Conservation (phyloP, 2,113 vertebrate genomes). For the Oostethus manadensis region DNA sequence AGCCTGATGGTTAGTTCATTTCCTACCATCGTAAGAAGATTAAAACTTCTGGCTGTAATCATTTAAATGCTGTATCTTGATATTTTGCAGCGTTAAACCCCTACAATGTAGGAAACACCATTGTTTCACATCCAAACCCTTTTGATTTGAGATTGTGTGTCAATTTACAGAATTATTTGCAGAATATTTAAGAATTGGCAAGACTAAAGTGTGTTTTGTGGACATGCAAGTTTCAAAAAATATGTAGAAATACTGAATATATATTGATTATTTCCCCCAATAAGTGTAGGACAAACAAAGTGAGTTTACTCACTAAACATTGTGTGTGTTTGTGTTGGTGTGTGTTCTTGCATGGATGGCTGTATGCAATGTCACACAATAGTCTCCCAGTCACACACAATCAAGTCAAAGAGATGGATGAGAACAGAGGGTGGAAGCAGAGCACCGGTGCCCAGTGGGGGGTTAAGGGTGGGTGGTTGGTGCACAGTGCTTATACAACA, state of each 20-base stretch:
- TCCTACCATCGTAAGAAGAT: constrained; percentile 13
- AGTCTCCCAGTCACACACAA: constrained; percentile 47
- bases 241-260: background rate
- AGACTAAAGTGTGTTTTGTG: background rate
- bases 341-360: constrained; percentile 60
- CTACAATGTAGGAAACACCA: background rate
- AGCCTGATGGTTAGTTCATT: background rate
- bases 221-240: background rate
- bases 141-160: background rate
- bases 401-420: constrained; percentile 51
- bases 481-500: background rate
- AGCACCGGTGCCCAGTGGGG: background rate
- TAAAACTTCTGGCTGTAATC: constrained; percentile 21
- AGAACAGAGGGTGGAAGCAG: constrained; percentile 31
- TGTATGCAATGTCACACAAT: constrained; percentile 58
- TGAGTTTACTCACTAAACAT: constrained; percentile 22
- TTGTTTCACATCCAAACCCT: background rate
- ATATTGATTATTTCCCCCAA: background rate
- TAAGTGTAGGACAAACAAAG: constrained; percentile 20
- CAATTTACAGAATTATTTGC: background rate
- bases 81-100: background rate
- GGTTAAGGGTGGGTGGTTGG: constrained; percentile 2
- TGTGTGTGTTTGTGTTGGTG: constrained; percentile 27
- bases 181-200: too few relatives aligned
- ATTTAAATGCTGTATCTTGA: constrained; percentile 7